These are phyloP conservation scores for Mus pahari DNA, from an alignment of 2,113 vertebrate species.

Conservation along the genomic window DNA sequence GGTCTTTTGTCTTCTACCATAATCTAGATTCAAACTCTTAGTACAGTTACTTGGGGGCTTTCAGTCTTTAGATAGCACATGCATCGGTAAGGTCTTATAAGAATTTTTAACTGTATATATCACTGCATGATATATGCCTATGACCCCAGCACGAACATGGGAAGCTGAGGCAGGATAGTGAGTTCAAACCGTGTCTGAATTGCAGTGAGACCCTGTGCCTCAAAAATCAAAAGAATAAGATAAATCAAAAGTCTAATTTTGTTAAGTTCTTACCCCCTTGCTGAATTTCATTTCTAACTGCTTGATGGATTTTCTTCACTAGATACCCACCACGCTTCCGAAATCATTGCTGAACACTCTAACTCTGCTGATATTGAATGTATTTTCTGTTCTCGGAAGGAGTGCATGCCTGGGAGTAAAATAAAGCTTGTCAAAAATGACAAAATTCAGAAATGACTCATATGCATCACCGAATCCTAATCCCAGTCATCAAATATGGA, in stretches of 20 bases:
- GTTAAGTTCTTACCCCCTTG: conserved; percentile 3
- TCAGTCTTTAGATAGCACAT: neutral
- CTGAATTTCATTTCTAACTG: neutral
- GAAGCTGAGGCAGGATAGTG: neutral
- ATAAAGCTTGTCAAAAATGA: conserved; percentile 52
- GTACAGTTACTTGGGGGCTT: neutral
- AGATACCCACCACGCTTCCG: neutral
- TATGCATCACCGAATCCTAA: conserved; percentile 24
- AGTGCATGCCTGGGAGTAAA: conserved; percentile 56
- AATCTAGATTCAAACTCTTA: neutral
- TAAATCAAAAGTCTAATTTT: neutral
- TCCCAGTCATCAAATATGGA: conserved; percentile 33
- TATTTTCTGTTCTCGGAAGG: conserved; percentile 8
- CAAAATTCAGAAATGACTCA: conserved; percentile 50
- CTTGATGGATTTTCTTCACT: conserved; percentile 37
- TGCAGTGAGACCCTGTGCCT: neutral
- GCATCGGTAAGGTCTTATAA: neutral
- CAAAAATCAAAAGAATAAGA: neutral
- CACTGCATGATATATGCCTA: neutral
- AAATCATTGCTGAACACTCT: conserved; percentile 14
- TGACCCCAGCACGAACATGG: neutral
- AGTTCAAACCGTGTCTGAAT: neutral
- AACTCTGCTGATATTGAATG: conserved; percentile 58
- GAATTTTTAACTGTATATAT: neutral
- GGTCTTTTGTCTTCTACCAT: neutral